Evolutionary conservation across 1,140 invertebrate species (phyloP), one percentile per base, ranked within the genome.

Genomic region (Platyscapa corneri): DNA sequence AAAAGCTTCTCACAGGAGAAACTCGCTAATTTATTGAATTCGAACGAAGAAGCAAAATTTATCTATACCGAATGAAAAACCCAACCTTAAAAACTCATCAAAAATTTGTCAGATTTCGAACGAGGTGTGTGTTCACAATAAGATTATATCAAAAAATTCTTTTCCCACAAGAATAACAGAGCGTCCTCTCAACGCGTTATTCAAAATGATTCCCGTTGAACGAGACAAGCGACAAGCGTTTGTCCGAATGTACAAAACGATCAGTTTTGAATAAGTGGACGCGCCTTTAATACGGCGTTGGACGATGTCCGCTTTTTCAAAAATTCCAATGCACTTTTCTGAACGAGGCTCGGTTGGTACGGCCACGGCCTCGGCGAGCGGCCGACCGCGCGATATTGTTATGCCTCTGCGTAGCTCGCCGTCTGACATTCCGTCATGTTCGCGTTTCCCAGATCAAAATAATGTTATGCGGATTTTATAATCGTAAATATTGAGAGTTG

Each of bases 391-490:
- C 86, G 88, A 88, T 90, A 90, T 91, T 90, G 87, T 90, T 89
- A 90, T 91, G 89, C 89, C 87, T 76, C 16, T n/a, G 42, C 10
- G 56, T 46, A 10, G 32, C 42, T 64, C 86, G 72, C 76, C 84
- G 67, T 78, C 85, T 89, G 90, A 89, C 91, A 93, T 93, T 92
- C 92, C 91, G 90, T 93, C 91, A 93, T 93, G 92, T 90, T 92
- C 89, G 91, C 87, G 90, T 92, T 92, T 92, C 92, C 90, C 91
- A 92, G 92, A 92, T 93, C 90, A 91, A 92, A 92, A 92, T 92
- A 92, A 92, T 92, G 92, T 84, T 89, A 92, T 92, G 91, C 91
- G 89, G 88, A 88, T 89, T 92, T 92, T 92, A 93, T 93, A 92
- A 92, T 93, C 90, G 90, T 92, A 92, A 93, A 92, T 92, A 92